phyloP scores from a whole-genome alignment of 2,888 invertebrate genomes.

The Callimorpha dominula region DNA sequence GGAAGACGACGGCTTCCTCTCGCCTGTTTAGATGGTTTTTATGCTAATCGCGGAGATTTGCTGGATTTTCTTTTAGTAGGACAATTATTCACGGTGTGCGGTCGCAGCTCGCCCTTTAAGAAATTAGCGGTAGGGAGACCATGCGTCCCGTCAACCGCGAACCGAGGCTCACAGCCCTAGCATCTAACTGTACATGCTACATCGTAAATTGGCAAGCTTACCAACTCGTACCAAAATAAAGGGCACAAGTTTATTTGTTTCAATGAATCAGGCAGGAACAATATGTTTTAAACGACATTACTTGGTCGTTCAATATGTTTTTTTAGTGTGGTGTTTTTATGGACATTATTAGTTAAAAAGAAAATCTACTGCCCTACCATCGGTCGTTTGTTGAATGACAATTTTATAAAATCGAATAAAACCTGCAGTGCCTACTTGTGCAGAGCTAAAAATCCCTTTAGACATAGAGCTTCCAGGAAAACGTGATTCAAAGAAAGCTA shows the following conservation, averaged over 20 bases:
- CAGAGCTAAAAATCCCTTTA: too few relatives aligned
- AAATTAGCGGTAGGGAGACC: conserved; percentile 68
- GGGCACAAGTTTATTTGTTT: conserved; percentile 21
- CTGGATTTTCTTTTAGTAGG: conserved; percentile 80
- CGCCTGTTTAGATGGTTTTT: conserved; percentile 85
- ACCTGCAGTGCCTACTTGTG: too few relatives aligned
- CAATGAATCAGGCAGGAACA: conserved; percentile 5
- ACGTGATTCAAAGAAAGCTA: background rate
- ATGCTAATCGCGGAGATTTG: conserved; percentile 84
- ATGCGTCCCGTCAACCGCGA: conserved; percentile 24
- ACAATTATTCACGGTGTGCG: conserved; percentile 80
- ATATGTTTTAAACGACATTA: conserved; percentile 14
- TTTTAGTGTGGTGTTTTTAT: background rate
- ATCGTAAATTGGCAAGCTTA: conserved; percentile 27
- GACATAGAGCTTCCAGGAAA: too few relatives aligned
- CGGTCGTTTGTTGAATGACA: background rate
- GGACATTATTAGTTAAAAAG: background rate
- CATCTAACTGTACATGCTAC: conserved; percentile 23
- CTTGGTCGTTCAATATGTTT: background rate
- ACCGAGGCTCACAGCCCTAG: conserved; percentile 18
- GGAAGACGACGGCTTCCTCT: conserved; percentile 81
- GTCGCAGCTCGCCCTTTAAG: conserved; percentile 67
- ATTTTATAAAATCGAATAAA: too few relatives aligned
- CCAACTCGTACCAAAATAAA: conserved; percentile 26
- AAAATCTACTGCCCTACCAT: background rate